Percentiles rank a stretch among this genome's conserved stretches.
phyloP scores from a whole-genome alignment of 2,113 vertebrate genomes.

The Eptesicus fuscus region DNA sequence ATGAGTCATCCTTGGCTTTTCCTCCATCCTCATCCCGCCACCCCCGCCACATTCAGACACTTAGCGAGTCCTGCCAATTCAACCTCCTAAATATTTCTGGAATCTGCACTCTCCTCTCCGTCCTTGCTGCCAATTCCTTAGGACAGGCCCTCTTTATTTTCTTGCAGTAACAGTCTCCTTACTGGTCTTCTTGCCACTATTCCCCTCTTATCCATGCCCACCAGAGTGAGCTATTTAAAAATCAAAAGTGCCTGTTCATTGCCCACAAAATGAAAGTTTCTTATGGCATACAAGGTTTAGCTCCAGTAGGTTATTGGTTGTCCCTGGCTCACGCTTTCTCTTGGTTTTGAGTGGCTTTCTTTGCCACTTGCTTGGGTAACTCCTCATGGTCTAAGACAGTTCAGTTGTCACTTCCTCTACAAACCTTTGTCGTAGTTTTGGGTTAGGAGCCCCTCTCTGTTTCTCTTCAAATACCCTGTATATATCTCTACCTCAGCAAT shows the following conservation, averaged over 20 bases:
- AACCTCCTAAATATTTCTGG: slow-evolving; percentile 74
- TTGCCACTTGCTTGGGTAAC: neutral
- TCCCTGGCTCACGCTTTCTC: neutral
- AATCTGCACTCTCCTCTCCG: slow-evolving; percentile 64
- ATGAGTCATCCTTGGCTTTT: slow-evolving; percentile 70
- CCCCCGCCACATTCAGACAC: slow-evolving; percentile 68
- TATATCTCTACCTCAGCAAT: neutral
- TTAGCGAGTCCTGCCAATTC: slow-evolving; percentile 65
- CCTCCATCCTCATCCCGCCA: slow-evolving; percentile 46
- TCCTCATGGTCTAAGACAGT: neutral
- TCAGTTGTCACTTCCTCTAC: neutral
- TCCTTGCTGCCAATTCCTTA: slow-evolving; percentile 60
- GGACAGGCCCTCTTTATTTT: slow-evolving; percentile 71
- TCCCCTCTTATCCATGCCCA: neutral
- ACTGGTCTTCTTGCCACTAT: neutral
- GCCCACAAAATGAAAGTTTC: neutral
- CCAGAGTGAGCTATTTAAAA: slow-evolving; percentile 3
- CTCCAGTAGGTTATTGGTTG: neutral
- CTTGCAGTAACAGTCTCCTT: neutral
- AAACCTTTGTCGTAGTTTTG: neutral
- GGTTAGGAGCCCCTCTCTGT: neutral
- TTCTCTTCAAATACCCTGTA: neutral
- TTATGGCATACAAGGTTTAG: neutral
- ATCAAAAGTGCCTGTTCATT: neutral
- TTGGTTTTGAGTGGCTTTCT: neutral